Evolutionary conservation across 2,888 invertebrate genomes (phyloP).

Genomic region (Drosophila formosana): DNA sequence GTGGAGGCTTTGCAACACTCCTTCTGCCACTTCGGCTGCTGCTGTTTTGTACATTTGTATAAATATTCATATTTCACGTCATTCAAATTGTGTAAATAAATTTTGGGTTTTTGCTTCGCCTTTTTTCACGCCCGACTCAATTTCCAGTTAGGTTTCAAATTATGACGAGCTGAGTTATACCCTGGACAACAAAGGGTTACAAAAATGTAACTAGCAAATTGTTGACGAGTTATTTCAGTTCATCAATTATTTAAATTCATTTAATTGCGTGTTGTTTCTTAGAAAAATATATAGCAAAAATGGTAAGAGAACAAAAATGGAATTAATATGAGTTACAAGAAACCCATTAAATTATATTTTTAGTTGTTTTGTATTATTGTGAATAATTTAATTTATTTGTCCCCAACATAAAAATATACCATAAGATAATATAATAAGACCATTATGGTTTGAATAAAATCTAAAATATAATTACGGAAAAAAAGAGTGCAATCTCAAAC

Average conservation of each 20-base stretch:
- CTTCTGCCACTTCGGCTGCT: constrained; percentile 13
- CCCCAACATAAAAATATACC: too few species aligned
- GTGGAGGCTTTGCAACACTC: constrained; percentile 21
- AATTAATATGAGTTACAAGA: too few species aligned
- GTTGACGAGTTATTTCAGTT: background rate
- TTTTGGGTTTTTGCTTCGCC: constrained; percentile 37
- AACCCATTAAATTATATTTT: too few species aligned
- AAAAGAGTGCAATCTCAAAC: too few species aligned
- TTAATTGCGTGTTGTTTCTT: too few species aligned
- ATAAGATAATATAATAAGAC: too few species aligned
- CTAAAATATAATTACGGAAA: too few species aligned
- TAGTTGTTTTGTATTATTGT: too few species aligned
- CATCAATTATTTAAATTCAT: background rate
- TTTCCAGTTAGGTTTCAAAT: constrained; percentile 37
- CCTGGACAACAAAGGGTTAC: background rate
- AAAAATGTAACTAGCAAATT: background rate
- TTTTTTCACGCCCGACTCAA: constrained; percentile 23
- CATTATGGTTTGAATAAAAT: too few species aligned
- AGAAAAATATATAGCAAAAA: too few species aligned
- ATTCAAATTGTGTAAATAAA: constrained; percentile 61
- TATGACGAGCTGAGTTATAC: constrained; percentile 12
- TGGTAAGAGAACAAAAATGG: too few species aligned
- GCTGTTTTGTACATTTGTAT: constrained; percentile 36
- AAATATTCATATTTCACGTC: constrained; percentile 66
- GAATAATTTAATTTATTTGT: too few species aligned